Evolutionary conservation across 2,113 vertebrate species (phyloP).

Genomic region (Anguilla rostrata): DNA sequence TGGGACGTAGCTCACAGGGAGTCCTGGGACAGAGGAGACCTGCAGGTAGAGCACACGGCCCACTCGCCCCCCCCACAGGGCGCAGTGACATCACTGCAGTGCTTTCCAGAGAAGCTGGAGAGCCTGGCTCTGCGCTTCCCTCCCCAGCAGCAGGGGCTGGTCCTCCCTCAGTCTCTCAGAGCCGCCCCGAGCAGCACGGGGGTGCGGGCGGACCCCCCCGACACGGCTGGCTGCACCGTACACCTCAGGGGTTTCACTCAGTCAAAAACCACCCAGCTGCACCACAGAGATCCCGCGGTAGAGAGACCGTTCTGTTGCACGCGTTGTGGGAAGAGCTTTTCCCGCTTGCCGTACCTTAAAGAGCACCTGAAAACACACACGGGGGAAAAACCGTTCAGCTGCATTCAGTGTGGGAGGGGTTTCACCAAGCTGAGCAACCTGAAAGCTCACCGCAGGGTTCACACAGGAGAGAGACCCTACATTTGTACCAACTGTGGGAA

Average conservation of each 20-base stretch:
- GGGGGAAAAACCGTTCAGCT: conserved; percentile 61
- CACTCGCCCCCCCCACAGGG: neutral
- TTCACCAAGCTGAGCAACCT: conserved; percentile 63
- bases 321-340: conserved; percentile 73
- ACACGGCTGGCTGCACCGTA: neutral
- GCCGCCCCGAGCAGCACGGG: neutral
- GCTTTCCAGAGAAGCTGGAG: neutral
- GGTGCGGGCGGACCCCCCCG: neutral
- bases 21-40: neutral
- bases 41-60: neutral
- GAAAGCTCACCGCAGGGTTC: conserved; percentile 71
- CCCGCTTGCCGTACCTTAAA: conserved; percentile 59
- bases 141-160: neutral
- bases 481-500: conserved; percentile 75
- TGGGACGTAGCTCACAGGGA: neutral
- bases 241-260: neutral
- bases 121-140: neutral
- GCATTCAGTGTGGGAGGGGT: conserved; percentile 62
- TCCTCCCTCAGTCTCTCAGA: neutral
- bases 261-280: neutral
- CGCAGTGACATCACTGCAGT: neutral
- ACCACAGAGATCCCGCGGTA: conserved; percentile 66
- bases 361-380: conserved; percentile 65
- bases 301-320: conserved; percentile 69
- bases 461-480: conserved; percentile 80